Evolutionary conservation across 2,888 invertebrate species (phyloP).

Genomic region (Serripes groenlandicus): DNA sequence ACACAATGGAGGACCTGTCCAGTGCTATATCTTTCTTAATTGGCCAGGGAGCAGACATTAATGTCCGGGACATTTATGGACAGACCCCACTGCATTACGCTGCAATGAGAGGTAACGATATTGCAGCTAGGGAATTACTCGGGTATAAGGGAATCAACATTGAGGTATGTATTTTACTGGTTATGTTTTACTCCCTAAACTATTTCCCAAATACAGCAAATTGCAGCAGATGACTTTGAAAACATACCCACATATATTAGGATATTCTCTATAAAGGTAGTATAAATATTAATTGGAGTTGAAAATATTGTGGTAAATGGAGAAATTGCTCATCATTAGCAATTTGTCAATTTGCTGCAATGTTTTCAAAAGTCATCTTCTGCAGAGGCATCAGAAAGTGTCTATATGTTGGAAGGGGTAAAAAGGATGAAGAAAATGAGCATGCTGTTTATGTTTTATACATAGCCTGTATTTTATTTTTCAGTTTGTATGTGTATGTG

Average conservation of each 20-base stretch:
- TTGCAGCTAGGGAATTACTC: constrained; percentile 91
- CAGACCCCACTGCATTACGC: constrained; percentile 93
- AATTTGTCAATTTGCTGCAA: neutral
- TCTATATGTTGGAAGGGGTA: neutral
- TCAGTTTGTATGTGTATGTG: too few relatives aligned
- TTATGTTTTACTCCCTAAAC: neutral
- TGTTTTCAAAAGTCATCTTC: neutral
- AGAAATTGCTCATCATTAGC: neutral
- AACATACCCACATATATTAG: too few relatives aligned
- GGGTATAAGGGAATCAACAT: constrained; percentile 83
- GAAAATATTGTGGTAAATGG: neutral
- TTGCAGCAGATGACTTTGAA: too few relatives aligned
- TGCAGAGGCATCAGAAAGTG: neutral
- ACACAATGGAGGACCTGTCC: constrained; percentile 60
- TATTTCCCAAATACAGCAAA: too few relatives aligned
- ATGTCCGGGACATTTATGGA: constrained; percentile 89
- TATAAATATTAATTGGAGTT: too few relatives aligned
- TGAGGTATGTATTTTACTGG: neutral
- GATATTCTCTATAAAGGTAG: too few relatives aligned
- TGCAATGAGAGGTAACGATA: constrained; percentile 91
- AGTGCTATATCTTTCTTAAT: constrained; percentile 80
- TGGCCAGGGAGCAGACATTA: constrained; percentile 88
- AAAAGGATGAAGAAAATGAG: too few relatives aligned
- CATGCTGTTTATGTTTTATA: too few relatives aligned
- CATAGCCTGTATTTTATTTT: too few relatives aligned